Base-by-base conservation (phyloP, 2,888 invertebrate genomes). In the Lathronympha strigana region DNA sequence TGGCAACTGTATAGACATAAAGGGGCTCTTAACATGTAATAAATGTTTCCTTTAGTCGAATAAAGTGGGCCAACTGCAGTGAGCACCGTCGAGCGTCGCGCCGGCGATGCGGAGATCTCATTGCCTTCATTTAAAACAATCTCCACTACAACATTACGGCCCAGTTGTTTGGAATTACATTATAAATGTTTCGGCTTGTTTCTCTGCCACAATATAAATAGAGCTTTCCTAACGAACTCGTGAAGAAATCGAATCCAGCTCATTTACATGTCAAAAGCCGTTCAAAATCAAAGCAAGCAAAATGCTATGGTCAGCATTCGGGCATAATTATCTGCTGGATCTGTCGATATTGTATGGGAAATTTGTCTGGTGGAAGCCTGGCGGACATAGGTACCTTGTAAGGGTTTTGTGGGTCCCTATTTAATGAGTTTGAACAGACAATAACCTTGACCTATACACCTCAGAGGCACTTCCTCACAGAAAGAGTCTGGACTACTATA, bases 21-120 rank as follows among this genome's bases (percentile, higher is more conserved):
- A 82, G 82, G 76, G 81, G 82, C 81, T 82, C 82, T 86, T 87
- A 85, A 81, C 83, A 84, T 85, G 84, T 87, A 81, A 86, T 87
- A 85, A 87, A 88, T 86, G 83, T 85, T 84, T 84, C 82, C 82
- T 82, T 79, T 81, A 80, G 77, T 80, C 77, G 80, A 76, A 83
- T 84, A 84, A 85, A 87, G 76, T 83, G 81, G 80, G 76, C 75
- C 81, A 78, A 80, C 75, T 83, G 81, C 80, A 81, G 75, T 69
- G 72, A 72, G 71, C 70, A 69, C 71, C 70, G 72, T 71, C 71
- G 63, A 40, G 31, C 57, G 73, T 73, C 70, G 73, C 66, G 60
- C 54, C 72, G 71, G 75, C 58, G 67, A n/a, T 63, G 61, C 55
- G 61, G 33, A 74, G 76, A 76, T 78, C 76, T 79, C 83, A 82